phyloP scores from a whole-genome alignment of 1,140 invertebrate genomes.

The Trichonephila clavata region DNA sequence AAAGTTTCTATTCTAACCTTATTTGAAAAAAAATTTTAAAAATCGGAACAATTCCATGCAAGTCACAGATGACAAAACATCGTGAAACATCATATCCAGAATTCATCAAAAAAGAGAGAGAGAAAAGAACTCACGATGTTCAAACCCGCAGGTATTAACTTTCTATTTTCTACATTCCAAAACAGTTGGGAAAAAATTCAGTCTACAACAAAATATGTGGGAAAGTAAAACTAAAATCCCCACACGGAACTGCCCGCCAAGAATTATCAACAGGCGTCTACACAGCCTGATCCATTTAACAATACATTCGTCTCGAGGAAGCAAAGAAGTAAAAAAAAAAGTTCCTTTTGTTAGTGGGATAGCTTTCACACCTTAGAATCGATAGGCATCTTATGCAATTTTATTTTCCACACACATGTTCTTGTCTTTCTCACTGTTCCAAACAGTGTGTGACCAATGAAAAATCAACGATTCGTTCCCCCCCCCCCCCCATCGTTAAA shows the following conservation, averaged over 20 bases:
- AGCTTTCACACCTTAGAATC: not conserved
- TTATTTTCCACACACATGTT: not conserved
- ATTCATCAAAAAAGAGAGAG: not conserved
- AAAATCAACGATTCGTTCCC: slow-evolving; percentile 17
- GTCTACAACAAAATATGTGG: not conserved
- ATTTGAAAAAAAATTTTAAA: too few species aligned
- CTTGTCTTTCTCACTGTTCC: not conserved
- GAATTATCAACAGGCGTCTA: not conserved
- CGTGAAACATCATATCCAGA: not conserved
- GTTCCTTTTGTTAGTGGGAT: not conserved
- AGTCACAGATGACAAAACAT: not conserved
- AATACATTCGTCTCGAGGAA: not conserved
- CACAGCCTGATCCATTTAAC: not conserved
- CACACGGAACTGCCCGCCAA: not conserved
- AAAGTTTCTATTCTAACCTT: too few species aligned
- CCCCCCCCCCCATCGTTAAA: not conserved
- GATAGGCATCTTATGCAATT: not conserved
- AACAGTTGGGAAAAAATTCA: not conserved
- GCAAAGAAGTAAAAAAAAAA: too few species aligned
- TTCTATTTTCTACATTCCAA: not conserved
- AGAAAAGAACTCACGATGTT: not conserved
- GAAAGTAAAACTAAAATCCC: not conserved
- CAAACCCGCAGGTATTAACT: not conserved
- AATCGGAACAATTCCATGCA: not conserved
- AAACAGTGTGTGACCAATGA: slow-evolving; percentile 13